Percentiles rank a stretch among this genome's conserved stretches.
phyloP scores from a whole-genome alignment of 2,113 vertebrate species.

The Oryzias woworae region DNA sequence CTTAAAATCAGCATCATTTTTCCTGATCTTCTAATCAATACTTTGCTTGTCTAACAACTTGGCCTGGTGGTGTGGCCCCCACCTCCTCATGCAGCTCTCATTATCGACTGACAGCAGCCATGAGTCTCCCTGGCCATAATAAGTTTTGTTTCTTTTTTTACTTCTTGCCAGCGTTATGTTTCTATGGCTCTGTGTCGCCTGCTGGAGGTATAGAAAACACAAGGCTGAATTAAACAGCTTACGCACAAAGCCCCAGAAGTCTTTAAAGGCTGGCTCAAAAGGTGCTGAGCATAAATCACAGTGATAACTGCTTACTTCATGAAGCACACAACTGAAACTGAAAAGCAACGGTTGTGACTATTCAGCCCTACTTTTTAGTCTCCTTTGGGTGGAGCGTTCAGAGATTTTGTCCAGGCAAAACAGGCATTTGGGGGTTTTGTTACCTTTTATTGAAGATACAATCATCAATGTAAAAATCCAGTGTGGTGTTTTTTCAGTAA shows the following conservation, averaged over 20 bases:
- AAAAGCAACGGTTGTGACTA: neutral
- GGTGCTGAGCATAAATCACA: slow-evolving; percentile 9
- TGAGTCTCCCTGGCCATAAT: slow-evolving; percentile 61
- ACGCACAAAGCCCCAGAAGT: slow-evolving; percentile 16
- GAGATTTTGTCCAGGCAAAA: too few relatives aligned
- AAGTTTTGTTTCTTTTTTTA: slow-evolving; percentile 64
- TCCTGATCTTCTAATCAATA: slow-evolving; percentile 63
- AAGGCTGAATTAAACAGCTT: slow-evolving; percentile 38
- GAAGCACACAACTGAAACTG: slow-evolving; percentile 10
- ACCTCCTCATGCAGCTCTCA: slow-evolving; percentile 1
- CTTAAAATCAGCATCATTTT: slow-evolving; percentile 44
- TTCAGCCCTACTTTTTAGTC: neutral
- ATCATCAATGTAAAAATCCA: too few relatives aligned
- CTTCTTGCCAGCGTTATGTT: slow-evolving; percentile 24
- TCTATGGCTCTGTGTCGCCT: slow-evolving; percentile 35
- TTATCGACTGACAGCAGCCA: slow-evolving; percentile 51
- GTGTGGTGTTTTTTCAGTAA: too few relatives aligned
- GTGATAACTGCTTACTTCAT: slow-evolving; percentile 17
- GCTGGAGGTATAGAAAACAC: slow-evolving; percentile 22
- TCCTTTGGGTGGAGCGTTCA: too few relatives aligned
- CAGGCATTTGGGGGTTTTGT: too few relatives aligned
- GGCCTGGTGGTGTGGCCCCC: neutral
- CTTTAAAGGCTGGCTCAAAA: slow-evolving; percentile 32
- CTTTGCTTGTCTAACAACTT: slow-evolving; percentile 24
- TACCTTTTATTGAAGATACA: too few relatives aligned